Evolutionary conservation across 2,888 invertebrate genomes (phyloP), one percentile per base, ranked within the genome.

Genomic region (Tipula confusa): DNA sequence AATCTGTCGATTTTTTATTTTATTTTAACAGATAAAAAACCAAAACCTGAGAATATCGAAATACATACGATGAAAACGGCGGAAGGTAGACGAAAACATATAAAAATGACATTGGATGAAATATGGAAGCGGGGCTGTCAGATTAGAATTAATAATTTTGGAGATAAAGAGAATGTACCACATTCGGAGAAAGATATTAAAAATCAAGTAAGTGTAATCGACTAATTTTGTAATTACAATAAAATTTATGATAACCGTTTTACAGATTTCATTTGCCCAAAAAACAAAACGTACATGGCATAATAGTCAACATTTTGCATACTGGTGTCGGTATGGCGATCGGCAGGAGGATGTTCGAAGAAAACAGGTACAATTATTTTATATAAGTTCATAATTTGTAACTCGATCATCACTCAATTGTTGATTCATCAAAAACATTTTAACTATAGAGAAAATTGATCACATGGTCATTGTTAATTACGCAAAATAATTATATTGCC

Each of bases 291-390:
- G 88, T 84, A 88, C 88, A 86, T 89, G 89, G 89, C 88, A 89
- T 85, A 89, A 89, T 85, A 87, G 93, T 91, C 90, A 94, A 92
- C 91, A 92, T 91, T 88, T 92, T 92, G 90, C 93, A 90, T 91
- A 93, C 88, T 94, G 93, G 93, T 93, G 94, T 89, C 92, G 94
- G 85, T 94, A 94, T 86, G 94, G 93, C 84, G 92, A 92, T 88
- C 92, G 93, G 83, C 93, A 92, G 87, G 92, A 92, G 88, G 93
- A 93, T 89, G 92, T 92, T 89, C 91, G 93, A 87, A 92, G 92
- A 90, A 92, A 93, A 91, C 93, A 93, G 92, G 94, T 93, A 91
- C 91, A 88, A 87, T 28, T 29, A 6, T 28, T 79, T 5, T 4
- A 43, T 43, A 3, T 15, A 43, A 33, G 9, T 7, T 33, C 1